Base-by-base conservation (phyloP, 2,113 vertebrate genomes). In the Etheostoma spectabile region DNA sequence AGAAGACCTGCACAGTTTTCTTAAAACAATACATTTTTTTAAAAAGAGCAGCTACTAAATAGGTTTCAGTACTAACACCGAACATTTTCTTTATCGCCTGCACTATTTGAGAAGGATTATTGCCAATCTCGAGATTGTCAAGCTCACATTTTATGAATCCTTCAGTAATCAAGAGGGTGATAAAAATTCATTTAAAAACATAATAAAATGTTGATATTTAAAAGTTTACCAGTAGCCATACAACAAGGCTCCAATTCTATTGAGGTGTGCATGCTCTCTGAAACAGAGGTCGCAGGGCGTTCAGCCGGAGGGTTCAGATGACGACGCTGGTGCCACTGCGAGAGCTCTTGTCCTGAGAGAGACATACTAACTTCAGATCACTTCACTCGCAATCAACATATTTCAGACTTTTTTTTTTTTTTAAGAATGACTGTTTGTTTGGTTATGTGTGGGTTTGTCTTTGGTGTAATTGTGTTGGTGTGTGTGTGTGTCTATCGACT, bases 251-350 rank as follows among this genome's bases (percentile, higher is more conserved):
- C 55, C 76, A 67, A 21, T 77, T 74, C 22, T 71, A 76, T 14
- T 79, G 83, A 81, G 62, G 33, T 70, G 77, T 74, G 55, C 38
- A 16, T 74, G 66, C 59, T 79, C 61, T 81, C 67, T 77, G 59
- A 77, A 56, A 70, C 84, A 81, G 82, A 91, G 57, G 69, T 88
- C 57, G 60, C 33, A 79, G 79, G 63, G 73, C 30, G 38, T 77
- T 87, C 83, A 86, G 82, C 85, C 38, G 76, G 59, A 70, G 8
- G 60, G 48, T 18, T 96, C 90, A 95, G 93, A 99, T 97, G 92
- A 99, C 92, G 83, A 99, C 86, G 69, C 97, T 99, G 90, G 92
- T 96, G 78, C 95, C 97, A 79, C 96, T 97, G 91, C 96, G 94
- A 88, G 96, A 97, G 87, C 95, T 97, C 83, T 92, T 96, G 83